These are phyloP conservation scores for Halocaridina rubra DNA, from an alignment of 2,888 invertebrate species.

Conservation along the genomic window DNA sequence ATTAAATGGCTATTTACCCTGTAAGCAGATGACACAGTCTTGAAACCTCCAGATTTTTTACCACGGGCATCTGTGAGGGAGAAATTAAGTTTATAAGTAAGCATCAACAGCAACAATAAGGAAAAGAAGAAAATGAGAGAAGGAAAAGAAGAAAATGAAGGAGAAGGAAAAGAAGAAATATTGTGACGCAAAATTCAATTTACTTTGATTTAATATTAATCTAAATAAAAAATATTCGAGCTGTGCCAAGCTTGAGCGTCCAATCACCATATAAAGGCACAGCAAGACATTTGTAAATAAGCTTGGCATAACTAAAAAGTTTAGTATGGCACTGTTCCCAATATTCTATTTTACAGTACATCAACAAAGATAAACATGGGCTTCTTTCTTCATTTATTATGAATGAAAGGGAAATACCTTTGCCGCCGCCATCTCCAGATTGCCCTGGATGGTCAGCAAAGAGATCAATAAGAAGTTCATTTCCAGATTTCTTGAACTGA, in stretches of 20 bases:
- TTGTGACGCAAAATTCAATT: too few relatives aligned
- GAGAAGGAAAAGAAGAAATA: too few relatives aligned
- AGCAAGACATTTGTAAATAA: background rate
- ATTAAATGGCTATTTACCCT: constrained; percentile 73
- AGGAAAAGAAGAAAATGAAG: too few relatives aligned
- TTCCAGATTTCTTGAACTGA: constrained; percentile 91
- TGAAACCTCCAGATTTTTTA: constrained; percentile 99
- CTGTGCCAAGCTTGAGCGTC: too few relatives aligned
- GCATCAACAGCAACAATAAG: too few relatives aligned
- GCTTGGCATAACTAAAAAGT: background rate
- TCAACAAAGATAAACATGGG: background rate
- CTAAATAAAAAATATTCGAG: too few relatives aligned
- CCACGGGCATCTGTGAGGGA: constrained; percentile 55
- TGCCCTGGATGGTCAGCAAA: constrained; percentile 96
- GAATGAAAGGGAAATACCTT: constrained; percentile 73
- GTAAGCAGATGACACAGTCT: constrained; percentile 98
- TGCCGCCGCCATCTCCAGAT: constrained; percentile 78
- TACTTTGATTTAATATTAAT: background rate
- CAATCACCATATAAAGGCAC: background rate
- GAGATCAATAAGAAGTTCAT: constrained; percentile 88
- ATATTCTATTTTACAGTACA: background rate
- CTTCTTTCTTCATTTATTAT: background rate
- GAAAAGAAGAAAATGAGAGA: too few relatives aligned
- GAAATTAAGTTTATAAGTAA: constrained; percentile 66
- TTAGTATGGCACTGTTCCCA: background rate